These are phyloP conservation scores for Lordiphosa mommai DNA, from an alignment of 1,140 invertebrate genomes.

Conservation along the genomic window DNA sequence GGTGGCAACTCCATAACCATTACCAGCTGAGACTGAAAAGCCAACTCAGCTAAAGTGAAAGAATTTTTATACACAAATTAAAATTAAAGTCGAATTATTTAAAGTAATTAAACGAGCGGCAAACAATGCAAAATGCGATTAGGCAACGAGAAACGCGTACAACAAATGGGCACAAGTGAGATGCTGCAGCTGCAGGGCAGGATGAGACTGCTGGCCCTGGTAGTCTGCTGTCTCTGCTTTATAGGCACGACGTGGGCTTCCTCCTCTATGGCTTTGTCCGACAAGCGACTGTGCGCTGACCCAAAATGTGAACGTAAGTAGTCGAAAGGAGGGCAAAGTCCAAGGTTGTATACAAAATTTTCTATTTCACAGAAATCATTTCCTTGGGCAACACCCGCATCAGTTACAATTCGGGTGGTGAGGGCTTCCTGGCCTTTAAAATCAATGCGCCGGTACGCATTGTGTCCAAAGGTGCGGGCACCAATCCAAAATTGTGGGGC, in stretches of 20 bases:
- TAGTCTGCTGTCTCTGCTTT: constrained; percentile 36
- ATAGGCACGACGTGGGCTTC: constrained; percentile 58
- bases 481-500: constrained; percentile 85
- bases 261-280: constrained; percentile 79
- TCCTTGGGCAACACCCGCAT: constrained; percentile 84
- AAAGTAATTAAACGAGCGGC: constrained; percentile 18
- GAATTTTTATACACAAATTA: constrained; percentile 65
- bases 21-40: constrained; percentile 59
- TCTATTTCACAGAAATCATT: constrained; percentile 82
- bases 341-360: constrained; percentile 17
- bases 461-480: constrained; percentile 87
- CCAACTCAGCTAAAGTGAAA: constrained; percentile 54
- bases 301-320: constrained; percentile 83
- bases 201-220: constrained; percentile 16
- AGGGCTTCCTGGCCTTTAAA: constrained; percentile 84
- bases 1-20: constrained; percentile 16
- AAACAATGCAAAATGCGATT: constrained; percentile 70
- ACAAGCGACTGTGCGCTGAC: constrained; percentile 84
- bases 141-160: constrained; percentile 41
- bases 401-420: constrained; percentile 82
- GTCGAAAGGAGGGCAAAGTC: constrained; percentile 15
- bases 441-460: constrained; percentile 83
- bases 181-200: too few species aligned
- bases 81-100: constrained; percentile 32
- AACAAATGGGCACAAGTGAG: constrained; percentile 12